These are phyloP conservation scores for Platyrinchus mystaceus DNA, from an alignment of 2,797 vertebrate species.

Conservation along the genomic window DNA sequence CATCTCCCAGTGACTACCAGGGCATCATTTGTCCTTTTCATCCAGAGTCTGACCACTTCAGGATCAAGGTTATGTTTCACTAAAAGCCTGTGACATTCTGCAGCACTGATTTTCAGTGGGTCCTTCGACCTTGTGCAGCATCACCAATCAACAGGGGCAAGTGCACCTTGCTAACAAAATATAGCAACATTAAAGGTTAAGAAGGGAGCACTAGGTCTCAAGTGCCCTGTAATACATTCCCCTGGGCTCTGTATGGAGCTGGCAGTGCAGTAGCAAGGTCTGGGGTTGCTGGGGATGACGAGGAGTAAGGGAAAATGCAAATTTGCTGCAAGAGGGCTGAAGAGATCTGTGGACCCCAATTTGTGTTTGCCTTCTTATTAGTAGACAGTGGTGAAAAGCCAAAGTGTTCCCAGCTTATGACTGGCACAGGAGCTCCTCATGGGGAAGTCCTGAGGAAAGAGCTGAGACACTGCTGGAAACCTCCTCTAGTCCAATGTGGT, in stretches of 20 bases:
- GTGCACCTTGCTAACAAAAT: neutral
- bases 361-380: neutral
- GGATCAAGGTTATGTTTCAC: neutral
- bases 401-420: neutral
- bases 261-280: neutral
- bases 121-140: neutral
- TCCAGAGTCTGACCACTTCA: neutral
- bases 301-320: neutral
- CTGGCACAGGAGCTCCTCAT: neutral
- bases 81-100: neutral
- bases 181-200: neutral
- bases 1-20: neutral
- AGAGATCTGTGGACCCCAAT: neutral
- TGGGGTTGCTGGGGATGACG: neutral
- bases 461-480: neutral
- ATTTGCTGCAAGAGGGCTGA: neutral
- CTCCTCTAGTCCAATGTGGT: neutral
- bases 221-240: neutral
- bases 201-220: neutral
- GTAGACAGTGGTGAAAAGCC: neutral
- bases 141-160: neutral
- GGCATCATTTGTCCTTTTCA: neutral
- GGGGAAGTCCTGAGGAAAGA: neutral
- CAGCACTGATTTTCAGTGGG: neutral
- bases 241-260: neutral